Base-by-base conservation (phyloP, 1,140 invertebrate species). In the Helicoverpa zea region DNA sequence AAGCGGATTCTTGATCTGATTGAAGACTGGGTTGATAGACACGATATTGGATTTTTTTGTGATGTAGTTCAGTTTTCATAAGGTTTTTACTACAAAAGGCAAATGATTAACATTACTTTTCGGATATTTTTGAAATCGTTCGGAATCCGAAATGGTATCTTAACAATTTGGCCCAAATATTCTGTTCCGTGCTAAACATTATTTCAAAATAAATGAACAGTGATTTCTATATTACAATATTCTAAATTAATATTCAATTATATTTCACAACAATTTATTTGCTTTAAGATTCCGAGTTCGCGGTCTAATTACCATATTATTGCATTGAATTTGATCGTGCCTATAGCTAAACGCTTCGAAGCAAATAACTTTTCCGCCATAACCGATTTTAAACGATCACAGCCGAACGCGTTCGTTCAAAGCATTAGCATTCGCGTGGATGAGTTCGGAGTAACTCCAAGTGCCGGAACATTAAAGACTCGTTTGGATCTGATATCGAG, bases 371-470 rank as follows among this genome's bases (percentile, higher is more conserved):
- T 56, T 11, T 43, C 9, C 52, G 70, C 52, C 54, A 73, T 56
- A 73, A 58, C 70, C 70, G 70, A 73, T 73, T 73, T 73, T 73
- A 73, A 73, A 73, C 54, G 70, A 73, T 73, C 70, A 43, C 70
- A 35, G 14, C 52, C 47, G 70, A 73, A 58, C 70, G 70, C 70
- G 70, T 73, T 73, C 47, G 70, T 56, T 73, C 70, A 18, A 73
- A 73, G 54, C 70, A 58, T 73, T 73, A 73, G 70, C 70, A 73
- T 58, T 54, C 70, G 70, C 70, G 70, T 73, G 70, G 70, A 35
- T 73, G 70, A 51, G 51, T 73, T 18, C 52, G 2, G 54, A 73
- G 70, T 73, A 58, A 73, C 70, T 72, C 29, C 10, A 73, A 73
- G 52, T 73, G 54, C 54, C 54, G 70, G 68, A 54, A 73, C 70